phyloP scores from a whole-genome alignment of 2,888 invertebrate genomes.

The Hermaeophaga mercurialis region DNA sequence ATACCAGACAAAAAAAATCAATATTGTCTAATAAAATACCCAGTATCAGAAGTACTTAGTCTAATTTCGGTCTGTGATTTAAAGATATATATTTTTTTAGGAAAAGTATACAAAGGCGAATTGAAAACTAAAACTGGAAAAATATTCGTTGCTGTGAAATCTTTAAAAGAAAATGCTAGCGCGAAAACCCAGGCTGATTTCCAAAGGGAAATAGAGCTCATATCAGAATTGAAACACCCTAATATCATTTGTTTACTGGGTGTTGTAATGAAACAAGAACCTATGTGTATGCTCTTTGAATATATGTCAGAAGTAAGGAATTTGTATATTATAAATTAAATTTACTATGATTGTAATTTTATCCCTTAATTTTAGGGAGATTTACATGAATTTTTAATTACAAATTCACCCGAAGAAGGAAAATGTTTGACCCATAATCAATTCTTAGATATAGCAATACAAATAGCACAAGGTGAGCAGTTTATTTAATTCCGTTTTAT shows the following conservation, averaged over 20 bases:
- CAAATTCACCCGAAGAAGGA: slow-evolving; percentile 85
- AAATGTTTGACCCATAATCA: slow-evolving; percentile 81
- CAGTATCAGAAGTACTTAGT: no score
- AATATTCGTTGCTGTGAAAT: slow-evolving; percentile 90
- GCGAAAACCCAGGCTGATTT: slow-evolving; percentile 92
- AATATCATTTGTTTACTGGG: slow-evolving; percentile 96
- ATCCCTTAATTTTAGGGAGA: slow-evolving; percentile 76
- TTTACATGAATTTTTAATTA: slow-evolving; percentile 92
- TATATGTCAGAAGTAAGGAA: slow-evolving; percentile 80
- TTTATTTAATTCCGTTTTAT: neutral
- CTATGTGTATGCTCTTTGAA: slow-evolving; percentile 95
- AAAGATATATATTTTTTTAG: slow-evolving; percentile 51
- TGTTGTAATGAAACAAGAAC: slow-evolving; percentile 86
- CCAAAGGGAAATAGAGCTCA: slow-evolving; percentile 90
- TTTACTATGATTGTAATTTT: no score
- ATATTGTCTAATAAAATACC: no score
- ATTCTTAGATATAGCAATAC: slow-evolving; percentile 87
- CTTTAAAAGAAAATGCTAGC: slow-evolving; percentile 90
- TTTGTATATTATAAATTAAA: no score
- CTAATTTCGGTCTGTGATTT: no score
- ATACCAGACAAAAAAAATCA: no score
- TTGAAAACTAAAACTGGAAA: slow-evolving; percentile 71
- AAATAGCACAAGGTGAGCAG: slow-evolving; percentile 72
- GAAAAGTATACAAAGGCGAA: slow-evolving; percentile 95
- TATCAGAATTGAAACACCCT: slow-evolving; percentile 92